A percentile compares a stretch with the other conserved stretches of the same genome.
Evolutionary conservation across 2,113 vertebrate species (phyloP).

Genomic region (Ctenomys sociabilis): DNA sequence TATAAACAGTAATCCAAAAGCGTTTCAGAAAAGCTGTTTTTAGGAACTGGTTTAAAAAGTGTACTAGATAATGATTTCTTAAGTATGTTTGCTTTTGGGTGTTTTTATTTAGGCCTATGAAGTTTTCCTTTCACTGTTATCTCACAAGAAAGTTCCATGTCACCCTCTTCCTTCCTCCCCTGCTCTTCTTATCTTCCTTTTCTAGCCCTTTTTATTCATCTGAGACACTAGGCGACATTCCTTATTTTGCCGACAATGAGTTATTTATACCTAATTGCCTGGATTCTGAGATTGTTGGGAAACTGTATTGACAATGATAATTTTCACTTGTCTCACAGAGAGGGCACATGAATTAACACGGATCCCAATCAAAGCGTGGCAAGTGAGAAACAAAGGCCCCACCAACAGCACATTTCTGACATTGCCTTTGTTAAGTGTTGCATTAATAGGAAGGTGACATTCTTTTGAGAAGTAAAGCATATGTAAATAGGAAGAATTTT

Average conservation of each 20-base stretch:
- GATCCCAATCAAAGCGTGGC: slow-evolving; percentile 69
- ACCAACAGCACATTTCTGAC: slow-evolving; percentile 56
- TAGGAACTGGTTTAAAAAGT: slow-evolving; percentile 82
- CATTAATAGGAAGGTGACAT: slow-evolving; percentile 78
- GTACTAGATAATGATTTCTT: slow-evolving; percentile 85
- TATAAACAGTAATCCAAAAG: slow-evolving; percentile 84
- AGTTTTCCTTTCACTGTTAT: slow-evolving; percentile 69
- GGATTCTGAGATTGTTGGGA: slow-evolving; percentile 69
- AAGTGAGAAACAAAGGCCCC: slow-evolving; percentile 67
- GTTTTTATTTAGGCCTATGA: slow-evolving; percentile 77
- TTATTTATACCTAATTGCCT: slow-evolving; percentile 78
- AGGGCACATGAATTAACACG: slow-evolving; percentile 73
- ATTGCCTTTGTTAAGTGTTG: slow-evolving; percentile 75
- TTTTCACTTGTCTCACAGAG: slow-evolving; percentile 76
- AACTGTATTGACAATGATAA: slow-evolving; percentile 78
- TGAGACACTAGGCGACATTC: slow-evolving; percentile 57
- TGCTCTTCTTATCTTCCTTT: slow-evolving; percentile 44
- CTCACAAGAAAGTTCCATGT: slow-evolving; percentile 61
- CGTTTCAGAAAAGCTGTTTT: slow-evolving; percentile 80
- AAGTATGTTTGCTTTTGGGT: slow-evolving; percentile 74
- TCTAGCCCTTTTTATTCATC: slow-evolving; percentile 76
- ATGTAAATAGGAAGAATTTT: slow-evolving; percentile 76
- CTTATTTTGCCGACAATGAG: slow-evolving; percentile 79
- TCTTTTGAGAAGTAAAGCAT: slow-evolving; percentile 74
- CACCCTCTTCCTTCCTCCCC: not conserved